Conservation (phyloP, 2,113 vertebrate species). For the Coryphaenoides rupestris region DNA sequence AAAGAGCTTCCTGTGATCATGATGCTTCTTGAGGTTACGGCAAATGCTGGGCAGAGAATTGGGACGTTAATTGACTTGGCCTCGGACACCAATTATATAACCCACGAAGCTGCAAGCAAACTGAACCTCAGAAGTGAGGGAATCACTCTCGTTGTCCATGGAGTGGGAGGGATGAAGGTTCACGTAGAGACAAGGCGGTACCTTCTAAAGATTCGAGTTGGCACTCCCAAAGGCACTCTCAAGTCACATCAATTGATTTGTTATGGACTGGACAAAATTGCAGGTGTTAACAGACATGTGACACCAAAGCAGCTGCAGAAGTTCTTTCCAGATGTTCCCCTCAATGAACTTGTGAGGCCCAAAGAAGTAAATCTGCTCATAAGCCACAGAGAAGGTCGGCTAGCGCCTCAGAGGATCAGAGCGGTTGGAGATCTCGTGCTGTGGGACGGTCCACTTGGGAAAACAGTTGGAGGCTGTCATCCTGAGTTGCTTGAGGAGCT, state of each 20-base stretch:
- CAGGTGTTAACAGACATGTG: not conserved
- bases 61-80: slow-evolving; percentile 20
- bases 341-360: too few relatives aligned
- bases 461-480: too few relatives aligned
- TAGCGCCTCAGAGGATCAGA: too few relatives aligned
- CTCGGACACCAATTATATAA: slow-evolving; percentile 31
- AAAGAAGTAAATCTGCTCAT: too few relatives aligned
- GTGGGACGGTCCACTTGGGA: too few relatives aligned
- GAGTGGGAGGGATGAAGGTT: slow-evolving; percentile 12
- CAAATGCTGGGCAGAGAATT: slow-evolving; percentile 24
- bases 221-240: not conserved
- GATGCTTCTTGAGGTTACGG: too few relatives aligned
- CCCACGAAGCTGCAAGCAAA: slow-evolving; percentile 12
- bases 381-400: too few relatives aligned
- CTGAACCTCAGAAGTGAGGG: slow-evolving; percentile 15
- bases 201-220: slow-evolving; percentile 13
- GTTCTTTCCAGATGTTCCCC: too few relatives aligned
- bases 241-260: slow-evolving; percentile 10
- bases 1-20: too few relatives aligned
- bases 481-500: too few relatives aligned
- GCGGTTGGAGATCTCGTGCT: too few relatives aligned
- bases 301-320: too few relatives aligned
- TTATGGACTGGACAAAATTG: slow-evolving; percentile 20
- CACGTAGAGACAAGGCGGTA: slow-evolving; percentile 8
- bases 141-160: slow-evolving; percentile 14